phyloP scores from a whole-genome alignment of 2,888 invertebrate species.

The Trilocha varians region DNA sequence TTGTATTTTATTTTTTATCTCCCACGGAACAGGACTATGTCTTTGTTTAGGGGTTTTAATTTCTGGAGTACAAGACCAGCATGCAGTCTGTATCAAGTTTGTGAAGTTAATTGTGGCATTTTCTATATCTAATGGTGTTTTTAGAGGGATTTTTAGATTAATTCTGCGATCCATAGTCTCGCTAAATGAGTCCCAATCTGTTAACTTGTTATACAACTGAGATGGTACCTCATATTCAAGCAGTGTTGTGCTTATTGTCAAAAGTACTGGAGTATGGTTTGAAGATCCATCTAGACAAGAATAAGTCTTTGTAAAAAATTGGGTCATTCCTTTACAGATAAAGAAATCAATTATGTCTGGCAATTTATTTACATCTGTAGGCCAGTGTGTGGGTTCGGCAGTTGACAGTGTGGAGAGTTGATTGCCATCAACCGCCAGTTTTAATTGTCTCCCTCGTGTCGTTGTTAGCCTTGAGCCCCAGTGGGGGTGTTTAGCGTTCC shows the following conservation, averaged over 20 bases:
- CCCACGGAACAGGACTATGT: not conserved
- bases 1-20: slow-evolving; percentile 3
- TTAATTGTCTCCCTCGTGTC: slow-evolving; percentile 8
- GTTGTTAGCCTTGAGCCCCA: slow-evolving; percentile 14
- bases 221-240: not conserved
- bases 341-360: slow-evolving; percentile 18
- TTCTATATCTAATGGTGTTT: slow-evolving; percentile 7
- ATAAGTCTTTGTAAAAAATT: slow-evolving; percentile 4
- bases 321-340: slow-evolving; percentile 5
- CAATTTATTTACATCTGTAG: slow-evolving; percentile 7
- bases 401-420: slow-evolving; percentile 6
- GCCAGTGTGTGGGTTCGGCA: slow-evolving; percentile 9
- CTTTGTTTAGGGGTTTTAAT: not conserved
- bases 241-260: slow-evolving; percentile 6
- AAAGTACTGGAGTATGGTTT: slow-evolving; percentile 13
- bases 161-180: slow-evolving; percentile 5
- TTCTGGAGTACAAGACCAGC: slow-evolving; percentile 5
- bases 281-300: slow-evolving; percentile 9
- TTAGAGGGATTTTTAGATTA: slow-evolving; percentile 6
- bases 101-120: slow-evolving; percentile 4
- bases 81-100: slow-evolving; percentile 7
- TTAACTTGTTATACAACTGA: slow-evolving; percentile 7
- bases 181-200: slow-evolving; percentile 11
- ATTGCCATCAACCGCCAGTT: not conserved
- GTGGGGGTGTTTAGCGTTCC: slow-evolving; percentile 13